These are phyloP conservation scores for Gymnocephalus cernua DNA, from an alignment of 2,113 vertebrate genomes.

Conservation along the genomic window DNA sequence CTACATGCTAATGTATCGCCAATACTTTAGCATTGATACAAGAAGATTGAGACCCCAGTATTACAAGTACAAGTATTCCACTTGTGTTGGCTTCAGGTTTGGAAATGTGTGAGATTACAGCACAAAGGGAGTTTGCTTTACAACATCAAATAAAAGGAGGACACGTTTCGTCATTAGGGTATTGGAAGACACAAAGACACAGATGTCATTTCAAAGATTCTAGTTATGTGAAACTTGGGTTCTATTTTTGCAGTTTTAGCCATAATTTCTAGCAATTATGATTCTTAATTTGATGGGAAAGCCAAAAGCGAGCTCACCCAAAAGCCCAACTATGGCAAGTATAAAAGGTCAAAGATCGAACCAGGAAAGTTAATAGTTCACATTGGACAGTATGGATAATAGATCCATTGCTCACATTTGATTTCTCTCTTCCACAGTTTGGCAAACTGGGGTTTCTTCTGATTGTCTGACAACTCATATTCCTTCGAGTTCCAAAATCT, in stretches of 20 bases:
- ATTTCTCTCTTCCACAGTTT: not conserved
- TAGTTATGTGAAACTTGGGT: not conserved
- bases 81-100: not conserved
- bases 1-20: no score
- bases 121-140: not conserved
- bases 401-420: not conserved
- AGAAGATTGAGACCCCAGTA: no score
- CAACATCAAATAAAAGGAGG: no score
- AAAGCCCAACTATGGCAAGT: not conserved
- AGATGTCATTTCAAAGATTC: not conserved
- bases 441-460: not conserved
- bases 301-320: not conserved
- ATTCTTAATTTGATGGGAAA: conserved; percentile 7
- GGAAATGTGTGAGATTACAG: not conserved
- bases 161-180: no score
- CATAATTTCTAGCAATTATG: not conserved
- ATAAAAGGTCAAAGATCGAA: conserved; percentile 17
- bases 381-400: not conserved
- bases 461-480: not conserved
- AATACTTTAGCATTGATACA: no score
- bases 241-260: not conserved
- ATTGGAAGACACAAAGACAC: not conserved
- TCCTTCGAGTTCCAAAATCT: not conserved
- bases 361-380: conserved; percentile 15
- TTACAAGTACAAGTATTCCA: no score